Evolutionary conservation across 2,888 invertebrate species (phyloP), one percentile per base, ranked within the genome.

Genomic region (Platycheirus albimanus): DNA sequence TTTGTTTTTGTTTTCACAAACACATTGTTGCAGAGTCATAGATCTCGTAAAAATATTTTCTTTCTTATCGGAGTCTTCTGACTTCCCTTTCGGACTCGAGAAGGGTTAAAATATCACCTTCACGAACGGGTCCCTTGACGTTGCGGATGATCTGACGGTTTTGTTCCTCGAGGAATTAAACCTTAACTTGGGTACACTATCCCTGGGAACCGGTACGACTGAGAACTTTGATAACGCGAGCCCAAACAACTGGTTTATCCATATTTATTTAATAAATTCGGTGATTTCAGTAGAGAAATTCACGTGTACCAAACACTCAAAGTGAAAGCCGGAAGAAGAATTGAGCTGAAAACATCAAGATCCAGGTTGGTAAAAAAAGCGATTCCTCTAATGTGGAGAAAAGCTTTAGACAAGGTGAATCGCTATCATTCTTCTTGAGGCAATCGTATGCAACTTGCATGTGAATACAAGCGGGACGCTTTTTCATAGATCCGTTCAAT

Each of bases 31-130:
- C n/a, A n/a, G n/a, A n/a, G n/a, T n/a, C n/a, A n/a, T n/a, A n/a
- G n/a, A n/a, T n/a, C n/a, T n/a, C n/a, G n/a, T n/a, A 11, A 15
- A 13, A n/a, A n/a, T 33, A 8, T 17, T 38, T 43, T 8, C 0
- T 17, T 36, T 61, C 51, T 96, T 89, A 91, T 77, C 99, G 94
- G 90, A 99, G 94, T 93, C 99, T 97, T 92, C 99, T 97, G 85
- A 99, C 99, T 95, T 99, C 99, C 93, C 99, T 96, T 93, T 99
- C 99, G 89, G 99, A 99, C 92, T 99, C 99, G 87, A 99, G 93
- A 79, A 99, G 94, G 86, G 99, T 99, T 86, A 99, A 94, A 91
- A 99, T 97, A 91, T 99, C 99, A 75, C 99, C 99, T 92, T 99
- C 99, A 87, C 99, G 94, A 52, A 99, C 99, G 76, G 99, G 99